Base-by-base conservation (phyloP, 2,888 invertebrate genomes). In the Drosophila recens region DNA sequence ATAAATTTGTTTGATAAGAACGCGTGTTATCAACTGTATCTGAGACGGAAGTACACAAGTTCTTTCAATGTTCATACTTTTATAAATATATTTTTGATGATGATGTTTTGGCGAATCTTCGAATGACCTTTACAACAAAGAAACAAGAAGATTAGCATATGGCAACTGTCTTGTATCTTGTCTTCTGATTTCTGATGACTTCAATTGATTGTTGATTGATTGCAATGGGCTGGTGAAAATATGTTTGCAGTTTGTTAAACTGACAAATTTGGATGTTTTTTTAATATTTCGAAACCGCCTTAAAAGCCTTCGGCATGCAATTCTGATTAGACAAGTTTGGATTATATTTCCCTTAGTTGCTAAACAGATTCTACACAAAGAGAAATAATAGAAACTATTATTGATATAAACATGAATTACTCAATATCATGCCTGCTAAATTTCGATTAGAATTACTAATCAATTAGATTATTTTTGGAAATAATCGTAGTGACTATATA, bases 181-280 rank as follows among this genome's bases (percentile, higher is more conserved):
- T 6, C 5, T 27, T 48, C 48, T 43, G 63, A 48, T 49, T 69
- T 79, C 51, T 67, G 67, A 72, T 34, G 53, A 70, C 30, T 52
- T 62, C 30, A 10, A 52, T 61, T 52, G 42, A 63, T 67, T 68
- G 42, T 79, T 83, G 83, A 84, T 87, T 87, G 73, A 84, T 84
- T 80, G 86, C 68, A 74, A 53, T 27, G 38, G 23, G 17, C 36
- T 17, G 66, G 63, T 68, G 75, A 80, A 82, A 87, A 82, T 72
- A 72, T 72, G 68, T 71, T 80, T 66, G 67, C 58, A 54, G 49
- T 57, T 68, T 62, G 80, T 64, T 64, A 30, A 51, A 65, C 49
- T 45, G 46, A 33, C 64, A 75, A 43, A 53, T 43, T 30, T 15
- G 9, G 54, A 43, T 53, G 54, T 59, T 49, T 58, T 58, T 30